Conservation (phyloP, 2,113 vertebrate genomes). For the Colistium nudipinnis region DNA sequence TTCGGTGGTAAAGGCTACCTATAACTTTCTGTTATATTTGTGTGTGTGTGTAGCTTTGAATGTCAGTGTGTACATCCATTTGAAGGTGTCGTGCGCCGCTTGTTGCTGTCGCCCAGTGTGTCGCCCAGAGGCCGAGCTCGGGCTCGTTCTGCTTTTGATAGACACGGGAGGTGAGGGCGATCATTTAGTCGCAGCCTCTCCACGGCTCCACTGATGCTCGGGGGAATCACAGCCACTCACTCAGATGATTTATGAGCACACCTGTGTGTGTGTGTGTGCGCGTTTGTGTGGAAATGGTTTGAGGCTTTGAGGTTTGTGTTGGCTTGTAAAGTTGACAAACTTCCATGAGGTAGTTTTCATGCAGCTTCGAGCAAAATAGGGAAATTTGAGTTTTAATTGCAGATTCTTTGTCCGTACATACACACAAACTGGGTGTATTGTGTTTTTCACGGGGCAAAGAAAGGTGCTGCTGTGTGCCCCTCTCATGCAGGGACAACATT, state of each 20-base stretch:
- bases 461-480: conserved; percentile 23
- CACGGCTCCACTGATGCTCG: conserved; percentile 9
- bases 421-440: neutral
- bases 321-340: conserved; percentile 21
- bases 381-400: conserved; percentile 1
- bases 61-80: neutral
- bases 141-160: conserved; percentile 50
- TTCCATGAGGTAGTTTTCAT: neutral
- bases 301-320: neutral
- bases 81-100: neutral
- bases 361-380: neutral
- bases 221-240: conserved; percentile 64
- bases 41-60: too few relatives aligned
- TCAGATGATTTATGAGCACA: conserved; percentile 78
- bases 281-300: neutral
- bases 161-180: conserved; percentile 32
- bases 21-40: too few relatives aligned
- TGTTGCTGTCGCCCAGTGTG: neutral
- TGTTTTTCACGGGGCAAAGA: conserved; percentile 4
- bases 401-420: neutral
- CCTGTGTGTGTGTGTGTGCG: conserved; percentile 38
- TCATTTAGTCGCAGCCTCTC: conserved; percentile 45
- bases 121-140: conserved; percentile 26
- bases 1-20: too few relatives aligned
- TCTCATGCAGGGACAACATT: conserved; percentile 35